Evolutionary conservation across 2,113 vertebrate species (phyloP).

Genomic region (Phyllostomus hastatus): DNA sequence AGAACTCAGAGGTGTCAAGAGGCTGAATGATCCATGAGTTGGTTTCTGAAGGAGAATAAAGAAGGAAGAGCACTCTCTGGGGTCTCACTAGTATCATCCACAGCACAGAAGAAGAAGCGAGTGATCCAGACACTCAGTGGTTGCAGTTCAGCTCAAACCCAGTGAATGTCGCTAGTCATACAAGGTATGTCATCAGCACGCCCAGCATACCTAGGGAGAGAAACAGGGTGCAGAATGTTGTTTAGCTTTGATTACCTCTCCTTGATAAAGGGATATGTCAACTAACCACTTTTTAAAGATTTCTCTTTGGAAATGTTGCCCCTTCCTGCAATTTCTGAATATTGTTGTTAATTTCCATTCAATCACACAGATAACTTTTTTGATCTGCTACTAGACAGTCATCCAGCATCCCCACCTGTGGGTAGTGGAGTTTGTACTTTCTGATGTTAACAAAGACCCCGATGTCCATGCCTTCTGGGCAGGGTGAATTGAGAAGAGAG

Average conservation of each 20-base stretch:
- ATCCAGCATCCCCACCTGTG: accelerated
- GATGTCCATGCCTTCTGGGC: neutral
- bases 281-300: neutral
- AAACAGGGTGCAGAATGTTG: neutral
- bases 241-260: accelerated
- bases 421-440: neutral
- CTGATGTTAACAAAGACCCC: neutral
- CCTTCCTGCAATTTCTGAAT: neutral
- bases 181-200: accelerated
- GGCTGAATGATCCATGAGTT: no score
- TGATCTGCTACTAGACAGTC: neutral
- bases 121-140: accelerated
- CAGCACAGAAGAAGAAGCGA: neutral
- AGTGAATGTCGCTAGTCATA: neutral
- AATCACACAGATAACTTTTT: accelerated
- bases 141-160: neutral
- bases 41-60: neutral
- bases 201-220: neutral
- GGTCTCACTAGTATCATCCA: accelerated
- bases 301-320: neutral
- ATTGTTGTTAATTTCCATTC: neutral
- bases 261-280: neutral
- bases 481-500: neutral
- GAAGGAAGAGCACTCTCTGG: accelerated
- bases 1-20: neutral